Evolutionary conservation across 2,113 vertebrate species (phyloP).

Genomic region (Paratilapia polleni): DNA sequence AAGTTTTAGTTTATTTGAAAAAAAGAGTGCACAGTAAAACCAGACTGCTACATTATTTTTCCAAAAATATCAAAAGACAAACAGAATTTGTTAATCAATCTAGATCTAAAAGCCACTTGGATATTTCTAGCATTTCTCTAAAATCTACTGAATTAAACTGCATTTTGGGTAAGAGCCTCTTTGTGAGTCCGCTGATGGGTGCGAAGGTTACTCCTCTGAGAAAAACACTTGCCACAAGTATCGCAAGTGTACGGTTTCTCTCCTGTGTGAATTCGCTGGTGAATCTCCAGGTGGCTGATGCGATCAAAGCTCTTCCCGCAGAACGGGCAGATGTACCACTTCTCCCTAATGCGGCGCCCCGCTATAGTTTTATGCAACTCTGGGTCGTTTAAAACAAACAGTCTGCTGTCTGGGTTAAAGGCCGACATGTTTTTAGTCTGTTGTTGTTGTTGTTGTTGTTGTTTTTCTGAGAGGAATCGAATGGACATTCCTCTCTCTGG

Average conservation of each 20-base stretch:
- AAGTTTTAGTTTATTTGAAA: not conserved
- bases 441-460: conserved; percentile 25
- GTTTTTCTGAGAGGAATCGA: conserved; percentile 52
- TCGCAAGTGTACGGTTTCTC: conserved; percentile 79
- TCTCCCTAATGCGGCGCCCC: conserved; percentile 65
- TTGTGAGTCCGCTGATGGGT: conserved; percentile 80
- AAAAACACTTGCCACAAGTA: conserved; percentile 75
- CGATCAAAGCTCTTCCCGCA: conserved; percentile 84
- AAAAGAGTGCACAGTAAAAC: conserved; percentile 34
- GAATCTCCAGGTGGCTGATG: conserved; percentile 81
- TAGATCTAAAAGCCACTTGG: not conserved
- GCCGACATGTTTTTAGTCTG: conserved; percentile 23
- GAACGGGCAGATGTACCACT: conserved; percentile 82
- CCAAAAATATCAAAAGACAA: conserved; percentile 34
- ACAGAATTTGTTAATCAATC: conserved; percentile 27
- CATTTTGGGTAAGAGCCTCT: conserved; percentile 46
- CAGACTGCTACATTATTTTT: conserved; percentile 27
- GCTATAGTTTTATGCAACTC: conserved; percentile 47
- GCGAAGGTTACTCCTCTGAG: conserved; percentile 82
- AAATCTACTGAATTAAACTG: conserved; percentile 12
- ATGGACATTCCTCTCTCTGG: conserved; percentile 35
- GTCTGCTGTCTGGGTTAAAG: conserved; percentile 32
- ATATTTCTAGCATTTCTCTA: not conserved
- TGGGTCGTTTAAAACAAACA: conserved; percentile 39
- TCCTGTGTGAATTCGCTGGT: conserved; percentile 81